Base-by-base conservation (phyloP, 2,113 vertebrate genomes). In the Turdus rufiventris region DNA sequence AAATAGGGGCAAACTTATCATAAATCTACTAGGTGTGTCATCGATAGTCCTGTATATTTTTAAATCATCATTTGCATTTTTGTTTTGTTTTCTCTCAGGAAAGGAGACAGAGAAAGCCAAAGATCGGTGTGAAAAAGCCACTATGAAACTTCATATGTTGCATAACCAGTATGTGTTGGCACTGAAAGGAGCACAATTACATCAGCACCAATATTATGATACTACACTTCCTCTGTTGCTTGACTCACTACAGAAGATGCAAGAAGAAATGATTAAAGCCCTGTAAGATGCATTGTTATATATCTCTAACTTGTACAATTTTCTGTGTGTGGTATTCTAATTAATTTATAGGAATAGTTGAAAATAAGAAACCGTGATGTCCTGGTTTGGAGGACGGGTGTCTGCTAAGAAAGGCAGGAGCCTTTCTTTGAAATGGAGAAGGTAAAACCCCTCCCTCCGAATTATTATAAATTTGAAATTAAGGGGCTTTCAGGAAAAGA, bases 151-250 rank as follows among this genome's bases (percentile, higher is more conserved):
- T 26, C 99, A 99, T 85, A 97, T 99, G 95, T 96, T 99, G 53
- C 99, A 99, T 95, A 99, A 99, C 96, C 99, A 99, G 60, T 99
- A 99, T 72, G 99, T 99, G 36, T 86, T 99, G 94, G 99, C 99
- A 2, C 96, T 99, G 89, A 98, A 98, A 94, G 98, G 98, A 10
- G 99, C 99, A 13, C 99, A 98, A n/a, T 98, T 98, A 25, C 99
- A 99, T 94, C 99, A 99, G 97, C 98, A 98, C 45, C 98, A 99
- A 36, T 99, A 99, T 96, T 98, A 98, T 28, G 98, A 96, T 71
- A 97, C 88, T 85, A 98, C 95, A 0, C 99, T 99, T 68, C 99
- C 99, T 7, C 97, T 98, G 13, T 98, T 99, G 68, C 98, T 99
- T 26, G 99, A 99, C 79, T 99, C 99, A 4, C 96, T 99, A 71